Evolutionary conservation across 2,113 vertebrate genomes (phyloP).

Genomic region (Cyprinus carpio): DNA sequence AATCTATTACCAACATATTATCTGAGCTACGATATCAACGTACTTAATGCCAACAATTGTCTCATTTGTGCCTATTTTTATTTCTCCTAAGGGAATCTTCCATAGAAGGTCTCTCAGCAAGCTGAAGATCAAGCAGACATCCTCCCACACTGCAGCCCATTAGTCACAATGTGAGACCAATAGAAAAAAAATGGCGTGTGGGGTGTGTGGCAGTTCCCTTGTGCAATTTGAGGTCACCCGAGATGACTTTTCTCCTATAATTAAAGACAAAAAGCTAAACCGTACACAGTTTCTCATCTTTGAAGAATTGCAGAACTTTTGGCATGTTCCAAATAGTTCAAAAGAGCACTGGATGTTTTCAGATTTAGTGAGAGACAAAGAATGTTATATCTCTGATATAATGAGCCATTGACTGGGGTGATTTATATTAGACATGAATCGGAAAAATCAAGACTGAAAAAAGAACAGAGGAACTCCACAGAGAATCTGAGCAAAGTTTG

Average conservation of each 20-base stretch:
- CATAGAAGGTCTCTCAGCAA: slow-evolving; percentile 2
- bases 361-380: not conserved
- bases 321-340: slow-evolving; percentile 45
- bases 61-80: not conserved
- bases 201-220: slow-evolving; percentile 6
- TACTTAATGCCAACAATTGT: not conserved
- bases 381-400: slow-evolving; percentile 4
- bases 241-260: slow-evolving; percentile 39
- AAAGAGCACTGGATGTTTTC: slow-evolving; percentile 1
- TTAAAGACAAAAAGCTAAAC: slow-evolving; percentile 39
- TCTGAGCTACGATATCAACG: no score
- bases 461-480: slow-evolving; percentile 8
- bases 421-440: slow-evolving; percentile 40
- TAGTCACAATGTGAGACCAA: slow-evolving; percentile 50
- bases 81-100: not conserved
- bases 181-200: slow-evolving; percentile 11
- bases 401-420: slow-evolving; percentile 1
- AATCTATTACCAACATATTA: no score
- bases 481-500: slow-evolving; percentile 39
- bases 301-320: slow-evolving; percentile 32
- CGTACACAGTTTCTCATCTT: slow-evolving; percentile 23
- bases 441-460: slow-evolving; percentile 1
- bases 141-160: slow-evolving; percentile 31
- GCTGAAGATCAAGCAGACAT: slow-evolving; percentile 33
- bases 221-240: slow-evolving; percentile 49